Base-by-base conservation (phyloP, 2,797 vertebrate species). In the Rhabdophis nuchalis region DNA sequence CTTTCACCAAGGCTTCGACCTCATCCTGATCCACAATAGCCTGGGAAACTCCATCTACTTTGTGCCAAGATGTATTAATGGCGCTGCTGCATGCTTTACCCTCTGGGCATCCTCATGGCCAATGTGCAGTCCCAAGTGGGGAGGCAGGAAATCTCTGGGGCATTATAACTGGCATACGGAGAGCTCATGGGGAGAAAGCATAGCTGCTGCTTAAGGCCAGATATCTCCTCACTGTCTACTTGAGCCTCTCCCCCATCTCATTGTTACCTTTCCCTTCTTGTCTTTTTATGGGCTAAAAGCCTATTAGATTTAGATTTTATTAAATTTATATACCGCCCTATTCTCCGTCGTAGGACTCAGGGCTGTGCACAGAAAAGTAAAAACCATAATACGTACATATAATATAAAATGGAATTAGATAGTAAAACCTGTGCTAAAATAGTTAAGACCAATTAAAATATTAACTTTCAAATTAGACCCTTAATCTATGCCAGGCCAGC, bases 31-130 rank as follows among this genome's bases (percentile, higher is more conserved):
- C 61, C 98, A 98, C 32, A 99, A 99, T 12, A 93, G 98, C 89
- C 93, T 98, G 0, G 98, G 98, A 13, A 98, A 97, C 95, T 96
- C 97, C 92, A 97, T 99, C 9, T 99, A 99, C 95, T 99, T 99
- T 93, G 98, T 97, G 20, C 98, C 98, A 2, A 98, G 98, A 36
- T 97, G 97, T 4, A 56, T 98, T 88, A 98, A 97, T 93, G 98
- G 98, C 61, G 96, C 98, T 89, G 94, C 97, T 7, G 98, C 98
- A 91, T 98, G 98, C 92, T 99, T 52, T 99, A 98, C 95, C 98
- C 98, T 0, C 96, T 99, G 20, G 98, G 98, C 82, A 98, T 98
- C 92, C 96, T 99, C 0, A 97, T 98, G 88, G 98, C 98, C 58
- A 99, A 99, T 94, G 98, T 98, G 98, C 98, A 99, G 96, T 98